These are phyloP conservation scores for Hipposideros armiger DNA, from an alignment of 2,113 vertebrate species.

Conservation along the genomic window DNA sequence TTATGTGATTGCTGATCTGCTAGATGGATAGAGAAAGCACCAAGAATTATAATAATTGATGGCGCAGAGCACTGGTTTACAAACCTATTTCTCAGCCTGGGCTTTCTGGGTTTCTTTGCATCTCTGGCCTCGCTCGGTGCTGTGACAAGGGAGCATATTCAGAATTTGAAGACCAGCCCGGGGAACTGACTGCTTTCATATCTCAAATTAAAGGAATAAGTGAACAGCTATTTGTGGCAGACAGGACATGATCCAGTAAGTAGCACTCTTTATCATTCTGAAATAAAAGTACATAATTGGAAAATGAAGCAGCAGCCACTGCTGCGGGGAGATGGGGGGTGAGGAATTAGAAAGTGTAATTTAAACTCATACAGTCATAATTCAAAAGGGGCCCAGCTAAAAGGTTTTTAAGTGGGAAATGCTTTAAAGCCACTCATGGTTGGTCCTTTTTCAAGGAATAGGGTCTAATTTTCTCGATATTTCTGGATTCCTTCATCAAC, in stretches of 20 bases:
- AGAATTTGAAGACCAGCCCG: not conserved
- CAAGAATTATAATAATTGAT: constrained; percentile 52
- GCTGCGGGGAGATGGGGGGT: not conserved
- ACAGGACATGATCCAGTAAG: constrained; percentile 75
- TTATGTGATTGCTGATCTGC: constrained; percentile 48
- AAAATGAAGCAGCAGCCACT: constrained; percentile 55
- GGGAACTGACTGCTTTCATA: not conserved
- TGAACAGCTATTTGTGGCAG: constrained; percentile 68
- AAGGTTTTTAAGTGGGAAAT: constrained; percentile 74
- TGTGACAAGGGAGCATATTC: accelerated
- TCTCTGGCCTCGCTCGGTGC: not conserved
- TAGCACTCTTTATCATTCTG: constrained; percentile 50
- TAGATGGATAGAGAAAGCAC: constrained; percentile 33
- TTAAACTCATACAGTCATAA: constrained; percentile 64
- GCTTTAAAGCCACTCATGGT: constrained; percentile 72
- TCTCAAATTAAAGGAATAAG: constrained; percentile 69
- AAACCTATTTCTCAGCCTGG: not conserved
- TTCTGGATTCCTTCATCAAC: not conserved
- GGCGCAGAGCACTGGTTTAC: not conserved
- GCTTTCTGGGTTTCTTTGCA: not conserved
- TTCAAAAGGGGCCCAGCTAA: constrained; percentile 76
- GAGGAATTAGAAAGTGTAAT: constrained; percentile 79
- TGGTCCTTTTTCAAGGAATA: constrained; percentile 61
- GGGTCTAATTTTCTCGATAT: constrained; percentile 17
- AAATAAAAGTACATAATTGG: constrained; percentile 78